Evolutionary conservation across 2,888 invertebrate species (phyloP), one percentile per base, ranked within the genome.

Genomic region (Sturmia bella): DNA sequence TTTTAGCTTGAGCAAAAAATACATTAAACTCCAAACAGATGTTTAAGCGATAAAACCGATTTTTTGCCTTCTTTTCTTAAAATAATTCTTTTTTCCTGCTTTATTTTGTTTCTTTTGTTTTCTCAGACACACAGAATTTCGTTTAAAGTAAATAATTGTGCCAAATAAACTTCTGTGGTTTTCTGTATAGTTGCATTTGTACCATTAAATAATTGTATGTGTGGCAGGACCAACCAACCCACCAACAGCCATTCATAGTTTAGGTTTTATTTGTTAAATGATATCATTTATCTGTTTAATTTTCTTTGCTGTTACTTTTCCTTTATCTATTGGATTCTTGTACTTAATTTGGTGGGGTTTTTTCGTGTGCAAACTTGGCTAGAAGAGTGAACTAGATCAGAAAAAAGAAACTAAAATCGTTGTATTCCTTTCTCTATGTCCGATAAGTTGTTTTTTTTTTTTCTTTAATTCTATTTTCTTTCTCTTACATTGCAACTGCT

Each of bases 261-360:
- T 50, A 54, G 45, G 27, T 39, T 52, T 75, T 66, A 48, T 15
- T 73, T 64, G 64, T 66, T 78, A 79, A 78, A 75, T 59, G 77
- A 78, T 70, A 82, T 78, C 82, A 75, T 82, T 82, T 82, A 79
- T 82, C 74, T 70, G 78, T 70, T 82, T 82, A 78, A 74, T 78
- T 82, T 82, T 74, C 70, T 79, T 70, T 78, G 15, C 70, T 75
- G 21, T 82, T 82, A 70, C 74, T 74, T 75, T 54, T n/a, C 61
- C 56, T 59, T 75, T 82, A 78, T 82, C 77, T 82, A 79, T 82
- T 77, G 77, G 68, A 69, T 77, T 56, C 57, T 77, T 52, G 61
- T 77, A 81, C 73, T 81, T 81, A 77, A 81, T 81, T 81, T 81
- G 27, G 81, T 73, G 81, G 81, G 56, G 70, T 80, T 52, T 37